phyloP scores from a whole-genome alignment of 2,797 vertebrate species.

The Sebastiscus tertius region DNA sequence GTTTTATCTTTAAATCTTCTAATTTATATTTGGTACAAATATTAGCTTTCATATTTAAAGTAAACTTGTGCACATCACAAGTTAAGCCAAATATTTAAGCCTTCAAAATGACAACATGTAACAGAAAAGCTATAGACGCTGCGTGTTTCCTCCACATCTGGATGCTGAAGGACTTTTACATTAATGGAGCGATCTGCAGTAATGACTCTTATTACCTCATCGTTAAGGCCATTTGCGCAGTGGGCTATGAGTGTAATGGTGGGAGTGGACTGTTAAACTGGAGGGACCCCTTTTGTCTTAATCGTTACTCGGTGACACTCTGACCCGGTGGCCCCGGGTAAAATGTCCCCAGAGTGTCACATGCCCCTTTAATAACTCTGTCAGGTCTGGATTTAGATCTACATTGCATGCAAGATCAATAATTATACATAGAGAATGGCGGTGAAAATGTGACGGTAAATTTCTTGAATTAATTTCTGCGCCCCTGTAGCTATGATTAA shows the following conservation, averaged over 20 bases:
- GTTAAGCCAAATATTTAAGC: slow-evolving; percentile 8
- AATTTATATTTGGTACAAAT: not conserved
- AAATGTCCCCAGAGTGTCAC: slow-evolving; percentile 75
- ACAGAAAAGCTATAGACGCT: not conserved
- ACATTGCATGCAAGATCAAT: slow-evolving; percentile 60
- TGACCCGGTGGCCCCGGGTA: slow-evolving; percentile 74
- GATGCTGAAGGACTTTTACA: slow-evolving; percentile 72
- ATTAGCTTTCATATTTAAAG: not conserved
- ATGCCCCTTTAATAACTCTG: slow-evolving; percentile 64
- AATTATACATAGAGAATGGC: slow-evolving; percentile 31
- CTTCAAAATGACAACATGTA: not conserved
- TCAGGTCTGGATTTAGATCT: slow-evolving; percentile 58
- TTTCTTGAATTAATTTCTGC: slow-evolving; percentile 21
- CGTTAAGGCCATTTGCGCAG: slow-evolving; percentile 77
- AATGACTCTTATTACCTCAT: slow-evolving; percentile 83
- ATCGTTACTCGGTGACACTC: slow-evolving; percentile 76
- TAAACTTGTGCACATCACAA: not conserved
- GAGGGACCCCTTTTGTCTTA: slow-evolving; percentile 82
- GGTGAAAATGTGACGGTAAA: slow-evolving; percentile 28
- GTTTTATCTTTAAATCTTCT: not conserved
- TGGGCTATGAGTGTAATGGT: slow-evolving; percentile 77
- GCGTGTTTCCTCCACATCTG: slow-evolving; percentile 52
- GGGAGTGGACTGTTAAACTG: slow-evolving; percentile 77
- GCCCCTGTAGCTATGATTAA: not conserved
- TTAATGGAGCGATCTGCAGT: slow-evolving; percentile 71